phyloP scores from a whole-genome alignment of 2,113 vertebrate genomes.

The Austrofundulus limnaeus region DNA sequence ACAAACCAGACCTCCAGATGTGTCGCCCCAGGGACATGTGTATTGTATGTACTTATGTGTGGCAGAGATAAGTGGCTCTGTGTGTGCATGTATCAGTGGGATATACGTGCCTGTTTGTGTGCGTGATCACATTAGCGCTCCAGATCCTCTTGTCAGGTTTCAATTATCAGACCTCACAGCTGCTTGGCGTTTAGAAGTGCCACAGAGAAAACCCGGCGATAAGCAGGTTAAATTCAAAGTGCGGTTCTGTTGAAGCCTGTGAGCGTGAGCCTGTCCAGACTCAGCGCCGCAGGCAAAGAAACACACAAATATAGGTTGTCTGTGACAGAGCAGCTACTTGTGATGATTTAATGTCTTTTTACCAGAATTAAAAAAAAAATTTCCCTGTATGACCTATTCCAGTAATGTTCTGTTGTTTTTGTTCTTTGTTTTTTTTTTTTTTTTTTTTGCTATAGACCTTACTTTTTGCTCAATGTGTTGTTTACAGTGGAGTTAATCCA shows the following conservation, averaged over 20 bases:
- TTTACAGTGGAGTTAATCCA: background rate
- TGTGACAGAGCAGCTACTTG: background rate
- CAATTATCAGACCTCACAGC: constrained; percentile 68
- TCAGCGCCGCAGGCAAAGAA: constrained; percentile 30
- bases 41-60: constrained; percentile 4
- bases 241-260: constrained; percentile 18
- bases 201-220: constrained; percentile 57
- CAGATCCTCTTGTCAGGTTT: constrained; percentile 58
- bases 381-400: too few species aligned
- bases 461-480: background rate
- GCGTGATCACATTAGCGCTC: constrained; percentile 64
- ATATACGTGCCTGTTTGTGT: constrained; percentile 53
- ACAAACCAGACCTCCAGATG: constrained; percentile 38
- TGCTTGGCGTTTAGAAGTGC: constrained; percentile 39
- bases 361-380: too few species aligned
- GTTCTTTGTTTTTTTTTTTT: background rate
- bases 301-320: constrained; percentile 4
- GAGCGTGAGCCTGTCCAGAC: constrained; percentile 32
- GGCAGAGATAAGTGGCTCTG: constrained; percentile 22
- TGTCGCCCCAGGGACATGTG: constrained; percentile 27
- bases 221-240: constrained; percentile 60
- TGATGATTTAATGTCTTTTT: background rate
- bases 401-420: background rate
- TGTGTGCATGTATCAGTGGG: background rate
- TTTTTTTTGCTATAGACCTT: background rate